These are phyloP conservation scores for Synergus itoensis DNA, from an alignment of 2,888 invertebrate genomes.

Conservation along the genomic window DNA sequence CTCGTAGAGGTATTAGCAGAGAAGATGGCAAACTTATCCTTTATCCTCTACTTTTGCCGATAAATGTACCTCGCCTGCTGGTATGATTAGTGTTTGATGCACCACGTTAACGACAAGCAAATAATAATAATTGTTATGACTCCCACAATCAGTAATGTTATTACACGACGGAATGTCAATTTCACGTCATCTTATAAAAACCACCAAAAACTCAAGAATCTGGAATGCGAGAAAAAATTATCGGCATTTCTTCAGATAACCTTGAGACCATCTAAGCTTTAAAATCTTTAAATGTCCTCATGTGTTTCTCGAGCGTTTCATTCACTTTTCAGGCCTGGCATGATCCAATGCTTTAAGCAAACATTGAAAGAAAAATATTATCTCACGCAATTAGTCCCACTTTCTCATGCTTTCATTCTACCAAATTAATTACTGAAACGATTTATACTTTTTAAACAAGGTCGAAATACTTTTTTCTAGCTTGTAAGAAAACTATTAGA, in stretches of 20 bases:
- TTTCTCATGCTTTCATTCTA: background rate
- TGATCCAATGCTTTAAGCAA: background rate
- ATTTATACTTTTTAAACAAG: no score
- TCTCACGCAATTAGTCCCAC: constrained; percentile 20
- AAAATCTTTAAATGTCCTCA: constrained; percentile 1
- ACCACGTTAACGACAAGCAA: background rate
- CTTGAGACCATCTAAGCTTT: background rate
- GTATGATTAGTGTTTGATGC: constrained; percentile 9
- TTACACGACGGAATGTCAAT: constrained; percentile 11
- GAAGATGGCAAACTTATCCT: constrained; percentile 9
- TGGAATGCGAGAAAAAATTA: no score
- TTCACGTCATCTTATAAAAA: constrained; percentile 1
- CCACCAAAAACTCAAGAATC: no score
- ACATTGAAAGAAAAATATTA: constrained; percentile 19
- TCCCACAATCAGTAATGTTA: background rate
- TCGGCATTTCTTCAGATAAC: background rate
- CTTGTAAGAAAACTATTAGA: background rate
- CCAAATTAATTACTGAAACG: background rate
- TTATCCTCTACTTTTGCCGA: constrained; percentile 1
- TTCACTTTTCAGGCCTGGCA: background rate
- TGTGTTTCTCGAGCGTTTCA: constrained; percentile 12
- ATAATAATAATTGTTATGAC: constrained; percentile 25
- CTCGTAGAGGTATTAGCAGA: constrained; percentile 8
- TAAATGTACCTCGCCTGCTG: constrained; percentile 19
- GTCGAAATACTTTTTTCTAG: no score